Percentiles rank a stretch among this genome's conserved stretches.
Conservation (phyloP, 2,888 invertebrate species). For the Ligdia adustata region DNA sequence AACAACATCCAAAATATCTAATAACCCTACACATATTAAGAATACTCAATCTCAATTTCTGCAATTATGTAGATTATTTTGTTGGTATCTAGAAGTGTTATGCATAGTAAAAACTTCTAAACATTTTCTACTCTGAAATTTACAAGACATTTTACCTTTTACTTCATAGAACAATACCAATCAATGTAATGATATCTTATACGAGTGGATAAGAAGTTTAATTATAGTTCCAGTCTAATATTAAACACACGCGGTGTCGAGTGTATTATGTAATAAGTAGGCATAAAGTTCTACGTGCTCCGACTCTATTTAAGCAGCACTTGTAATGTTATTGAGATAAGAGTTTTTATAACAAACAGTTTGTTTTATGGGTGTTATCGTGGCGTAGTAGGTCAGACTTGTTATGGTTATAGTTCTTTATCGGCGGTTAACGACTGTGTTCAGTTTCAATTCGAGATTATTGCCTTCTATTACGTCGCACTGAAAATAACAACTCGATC, state of each 20-base stretch:
- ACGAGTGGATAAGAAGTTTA: neutral
- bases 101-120: too few relatives aligned
- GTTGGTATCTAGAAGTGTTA: too few relatives aligned
- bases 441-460: constrained; percentile 58
- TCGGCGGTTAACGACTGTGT: constrained; percentile 53
- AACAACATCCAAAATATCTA: too few relatives aligned
- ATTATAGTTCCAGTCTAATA: constrained; percentile 1
- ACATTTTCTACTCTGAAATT: too few relatives aligned
- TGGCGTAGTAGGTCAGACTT: constrained; percentile 57
- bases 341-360: constrained; percentile 53
- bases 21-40: too few relatives aligned
- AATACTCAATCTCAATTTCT: too few relatives aligned
- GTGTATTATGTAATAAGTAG: constrained; percentile 11
- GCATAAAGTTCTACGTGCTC: constrained; percentile 33
- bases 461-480: constrained; percentile 24
- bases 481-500: constrained; percentile 21
- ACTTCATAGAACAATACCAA: too few relatives aligned
- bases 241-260: constrained; percentile 15
- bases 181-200: too few relatives aligned
- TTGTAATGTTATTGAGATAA: constrained; percentile 65
- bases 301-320: constrained; percentile 58
- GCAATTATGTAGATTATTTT: too few relatives aligned
- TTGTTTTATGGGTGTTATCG: constrained; percentile 61
- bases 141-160: too few relatives aligned
- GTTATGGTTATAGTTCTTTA: constrained; percentile 61